These are phyloP conservation scores for Chymomyza costata DNA, from an alignment of 1,140 invertebrate species.

Conservation along the genomic window DNA sequence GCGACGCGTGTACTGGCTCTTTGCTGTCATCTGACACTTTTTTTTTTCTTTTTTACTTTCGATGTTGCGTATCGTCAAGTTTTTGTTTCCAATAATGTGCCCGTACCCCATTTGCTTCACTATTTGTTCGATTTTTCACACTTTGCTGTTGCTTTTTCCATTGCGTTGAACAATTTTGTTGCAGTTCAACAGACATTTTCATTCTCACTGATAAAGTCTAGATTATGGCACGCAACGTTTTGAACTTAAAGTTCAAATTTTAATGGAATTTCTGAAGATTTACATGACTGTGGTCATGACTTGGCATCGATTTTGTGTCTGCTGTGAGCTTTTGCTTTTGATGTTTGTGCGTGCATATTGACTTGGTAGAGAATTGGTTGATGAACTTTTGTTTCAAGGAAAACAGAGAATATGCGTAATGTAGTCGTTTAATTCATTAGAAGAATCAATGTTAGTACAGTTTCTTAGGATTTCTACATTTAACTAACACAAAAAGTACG, in stretches of 20 bases:
- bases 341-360: too few species aligned
- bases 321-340: too few species aligned
- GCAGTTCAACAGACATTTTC: conserved; percentile 34
- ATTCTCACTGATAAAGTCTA: conserved; percentile 39
- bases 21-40: conserved; percentile 42
- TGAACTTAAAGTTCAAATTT: conserved; percentile 69
- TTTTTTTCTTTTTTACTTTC: conserved; percentile 48
- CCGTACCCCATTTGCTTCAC: conserved; percentile 12
- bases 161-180: conserved; percentile 30
- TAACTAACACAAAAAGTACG: too few species aligned
- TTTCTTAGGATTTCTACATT: too few species aligned
- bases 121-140: conserved; percentile 9
- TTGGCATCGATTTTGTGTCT: conserved; percentile 51
- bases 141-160: conserved; percentile 5
- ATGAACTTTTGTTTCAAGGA: too few species aligned
- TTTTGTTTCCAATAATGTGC: conserved; percentile 24
- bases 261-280: conserved; percentile 72
- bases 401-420: too few species aligned
- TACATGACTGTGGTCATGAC: conserved; percentile 60
- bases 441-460: too few species aligned
- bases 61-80: conserved; percentile 55
- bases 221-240: conserved; percentile 65
- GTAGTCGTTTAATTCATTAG: too few species aligned
- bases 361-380: too few species aligned
- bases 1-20: conserved; percentile 22